phyloP scores from a whole-genome alignment of 2,888 invertebrate species.

The Lathronympha strigana region DNA sequence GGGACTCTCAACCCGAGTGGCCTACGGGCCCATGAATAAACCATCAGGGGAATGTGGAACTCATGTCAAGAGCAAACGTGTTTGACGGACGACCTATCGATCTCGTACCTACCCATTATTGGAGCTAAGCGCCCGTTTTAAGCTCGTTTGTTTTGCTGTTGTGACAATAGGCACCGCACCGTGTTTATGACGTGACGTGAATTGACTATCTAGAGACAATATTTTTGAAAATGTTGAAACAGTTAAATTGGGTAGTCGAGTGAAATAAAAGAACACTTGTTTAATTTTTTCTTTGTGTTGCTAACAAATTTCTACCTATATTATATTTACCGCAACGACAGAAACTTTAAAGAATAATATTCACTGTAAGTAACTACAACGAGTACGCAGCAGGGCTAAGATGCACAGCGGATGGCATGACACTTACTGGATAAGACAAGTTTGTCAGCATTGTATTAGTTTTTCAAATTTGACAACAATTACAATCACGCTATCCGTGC shows the following conservation, averaged over 20 bases:
- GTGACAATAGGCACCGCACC: constrained; percentile 6
- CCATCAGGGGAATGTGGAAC: constrained; percentile 70
- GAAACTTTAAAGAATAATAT: no score
- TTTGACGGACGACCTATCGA: constrained; percentile 61
- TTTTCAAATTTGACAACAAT: no score
- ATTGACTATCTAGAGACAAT: background rate
- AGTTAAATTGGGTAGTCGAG: background rate
- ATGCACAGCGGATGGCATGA: no score
- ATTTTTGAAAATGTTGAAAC: background rate
- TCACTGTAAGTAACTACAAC: no score
- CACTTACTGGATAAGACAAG: no score
- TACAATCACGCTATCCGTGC: no score
- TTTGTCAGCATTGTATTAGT: no score
- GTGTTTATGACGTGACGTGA: constrained; percentile 1
- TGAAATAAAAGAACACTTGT: no score
- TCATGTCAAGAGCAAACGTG: constrained; percentile 66
- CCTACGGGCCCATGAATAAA: constrained; percentile 64
- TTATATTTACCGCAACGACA: no score
- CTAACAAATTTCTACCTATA: no score
- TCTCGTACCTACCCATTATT: constrained; percentile 52
- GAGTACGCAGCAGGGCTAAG: no score
- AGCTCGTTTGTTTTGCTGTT: constrained; percentile 12
- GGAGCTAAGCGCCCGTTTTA: constrained; percentile 47
- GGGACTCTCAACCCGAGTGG: constrained; percentile 49
- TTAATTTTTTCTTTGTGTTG: no score